Evolutionary conservation across 2,888 invertebrate genomes (phyloP), one percentile per base, ranked within the genome.

Genomic region (Prosopocoilus inquinatus): DNA sequence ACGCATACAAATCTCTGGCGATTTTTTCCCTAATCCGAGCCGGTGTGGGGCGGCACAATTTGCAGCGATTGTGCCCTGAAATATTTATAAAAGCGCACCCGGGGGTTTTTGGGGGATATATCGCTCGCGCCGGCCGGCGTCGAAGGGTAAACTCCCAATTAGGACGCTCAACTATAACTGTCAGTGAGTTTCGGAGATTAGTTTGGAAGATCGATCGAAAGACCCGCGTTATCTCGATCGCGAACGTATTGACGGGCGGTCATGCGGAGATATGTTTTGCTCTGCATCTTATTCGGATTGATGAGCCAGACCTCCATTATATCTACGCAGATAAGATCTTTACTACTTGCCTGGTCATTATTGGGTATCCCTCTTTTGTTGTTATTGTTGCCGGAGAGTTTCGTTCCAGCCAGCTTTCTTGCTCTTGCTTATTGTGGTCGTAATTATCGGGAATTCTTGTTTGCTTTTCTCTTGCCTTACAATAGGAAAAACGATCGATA

Each of bases 51-150:
- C n/a, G 9, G n/a, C 11, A 32, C 33, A 32, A 47, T 47, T 47
- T 47, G 47, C 15, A 47, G 47, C 33, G 33, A 47, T 47, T 47
- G 47, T 47, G 47, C 11, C 33, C 15, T 47, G 13, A 47, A 47
- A 32, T 47, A 28, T 28, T 47, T 13, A 28, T 47, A 47, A 13
- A 47, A 47, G 20, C 20, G 20, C 20, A 28, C 20, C 20, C 20
- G 20, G 20, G 20, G 20, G 20, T 28, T 28, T 28, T 28, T 7
- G 20, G 20, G 20, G 20, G n/a, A n/a, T n/a, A 28, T 28, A 28
- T 28, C 20, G 20, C 20, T 28, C 20, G 41, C 12, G 41, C 16
- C 13, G 5, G 39, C 13, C 39, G 16, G 16, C 41, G 41, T 41
- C 41, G 41, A 11, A 41, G 41, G 41, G 41, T 41, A 41, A 41